A percentile compares a stretch with the other conserved stretches of the same genome.
These are phyloP conservation scores for Grapholita molesta DNA, from an alignment of 1,140 invertebrate species.

Conservation along the genomic window DNA sequence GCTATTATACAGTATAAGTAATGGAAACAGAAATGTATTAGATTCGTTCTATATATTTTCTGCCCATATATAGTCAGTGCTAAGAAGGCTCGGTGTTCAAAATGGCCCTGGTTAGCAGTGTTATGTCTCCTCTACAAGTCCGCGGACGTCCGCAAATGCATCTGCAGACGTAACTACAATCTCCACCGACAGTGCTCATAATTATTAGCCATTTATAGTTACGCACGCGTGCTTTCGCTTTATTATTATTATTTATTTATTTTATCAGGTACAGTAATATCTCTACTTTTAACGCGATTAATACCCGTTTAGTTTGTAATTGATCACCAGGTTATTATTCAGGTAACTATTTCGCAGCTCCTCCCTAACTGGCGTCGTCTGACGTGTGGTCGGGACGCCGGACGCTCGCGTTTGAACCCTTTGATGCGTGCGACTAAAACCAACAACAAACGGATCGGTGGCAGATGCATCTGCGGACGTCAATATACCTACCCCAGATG, in stretches of 20 bases:
- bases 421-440: not conserved
- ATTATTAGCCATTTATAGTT: too few species aligned
- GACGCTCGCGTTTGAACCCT: not conserved
- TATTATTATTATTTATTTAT: not conserved
- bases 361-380: not conserved
- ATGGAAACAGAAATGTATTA: too few species aligned
- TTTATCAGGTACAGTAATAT: too few species aligned
- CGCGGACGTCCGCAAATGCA: not conserved
- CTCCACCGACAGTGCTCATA: not conserved
- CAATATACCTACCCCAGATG: slow-evolving; percentile 1
- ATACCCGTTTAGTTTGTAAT: too few species aligned
- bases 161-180: not conserved
- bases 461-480: slow-evolving; percentile 5
- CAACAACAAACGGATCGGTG: slow-evolving; percentile 1
- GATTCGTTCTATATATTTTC: too few species aligned
- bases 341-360: too few species aligned
- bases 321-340: too few species aligned
- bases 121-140: not conserved
- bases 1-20: too few species aligned
- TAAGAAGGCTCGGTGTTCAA: too few species aligned
- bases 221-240: too few species aligned
- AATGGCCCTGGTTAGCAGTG: too few species aligned
- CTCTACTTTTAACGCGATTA: slow-evolving; percentile 15
- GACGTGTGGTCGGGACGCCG: not conserved
- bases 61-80: too few species aligned